Conservation (phyloP, 2,888 invertebrate species). For the Meghimatium bilineatum region DNA sequence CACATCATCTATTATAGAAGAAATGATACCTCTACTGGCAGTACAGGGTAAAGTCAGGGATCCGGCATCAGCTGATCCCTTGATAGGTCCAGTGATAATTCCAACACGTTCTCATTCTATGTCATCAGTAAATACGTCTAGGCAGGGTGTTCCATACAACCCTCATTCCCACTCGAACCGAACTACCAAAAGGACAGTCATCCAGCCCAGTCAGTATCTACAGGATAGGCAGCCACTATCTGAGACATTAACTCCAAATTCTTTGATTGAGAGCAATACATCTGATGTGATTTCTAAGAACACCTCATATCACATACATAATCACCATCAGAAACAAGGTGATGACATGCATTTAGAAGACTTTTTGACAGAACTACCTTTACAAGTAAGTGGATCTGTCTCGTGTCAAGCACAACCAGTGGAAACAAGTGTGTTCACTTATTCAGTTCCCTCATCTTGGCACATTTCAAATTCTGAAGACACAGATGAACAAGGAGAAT, state of each 20-base stretch:
- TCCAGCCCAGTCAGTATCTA: background rate
- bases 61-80: background rate
- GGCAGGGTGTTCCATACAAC: conserved; percentile 44
- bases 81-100: conserved; percentile 5
- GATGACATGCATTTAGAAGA: background rate
- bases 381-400: background rate
- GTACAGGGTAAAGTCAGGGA: background rate
- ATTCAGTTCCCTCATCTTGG: background rate
- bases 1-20: conserved; percentile 41
- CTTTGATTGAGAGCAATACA: background rate
- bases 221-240: background rate
- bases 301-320: background rate
- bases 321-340: background rate
- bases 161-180: background rate
- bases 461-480: conserved; percentile 2
- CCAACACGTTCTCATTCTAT: conserved; percentile 45
- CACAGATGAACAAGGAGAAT: background rate
- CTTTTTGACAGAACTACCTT: background rate
- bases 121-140: conserved; percentile 26
- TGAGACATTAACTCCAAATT: background rate
- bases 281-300: background rate
- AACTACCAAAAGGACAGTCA: background rate
- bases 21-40: conserved; percentile 28
- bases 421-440: background rate
- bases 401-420: background rate